phyloP scores from a whole-genome alignment of 37 sponge, comb jelly and placozoan genomes.

The Mnemiopsis leidyi region DNA sequence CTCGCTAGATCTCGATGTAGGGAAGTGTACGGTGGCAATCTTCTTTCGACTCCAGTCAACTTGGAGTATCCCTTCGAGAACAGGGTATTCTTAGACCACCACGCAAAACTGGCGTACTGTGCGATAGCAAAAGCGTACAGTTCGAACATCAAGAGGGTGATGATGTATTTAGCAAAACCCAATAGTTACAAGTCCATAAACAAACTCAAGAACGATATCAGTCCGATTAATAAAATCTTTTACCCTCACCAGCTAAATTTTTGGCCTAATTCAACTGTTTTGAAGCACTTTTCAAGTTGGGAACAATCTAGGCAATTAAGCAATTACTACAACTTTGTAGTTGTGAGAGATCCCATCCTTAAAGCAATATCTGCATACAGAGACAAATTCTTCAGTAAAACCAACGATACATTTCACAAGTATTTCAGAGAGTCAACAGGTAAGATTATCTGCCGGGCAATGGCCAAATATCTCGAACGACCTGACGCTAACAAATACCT shows the following conservation, averaged over 20 bases:
- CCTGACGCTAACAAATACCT: not conserved
- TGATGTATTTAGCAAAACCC: not conserved
- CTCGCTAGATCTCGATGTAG: not conserved
- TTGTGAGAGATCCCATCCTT: not conserved
- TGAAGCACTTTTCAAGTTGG: not conserved
- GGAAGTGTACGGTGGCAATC: not conserved
- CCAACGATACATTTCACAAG: not conserved
- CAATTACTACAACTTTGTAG: not conserved
- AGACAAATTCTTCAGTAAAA: slow-evolving; percentile 4
- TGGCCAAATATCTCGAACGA: not conserved
- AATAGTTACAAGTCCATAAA: not conserved
- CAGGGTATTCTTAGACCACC: not conserved
- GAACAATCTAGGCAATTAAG: not conserved
- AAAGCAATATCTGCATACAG: slow-evolving; percentile 42
- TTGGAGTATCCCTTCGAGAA: not conserved
- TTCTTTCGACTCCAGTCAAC: not conserved
- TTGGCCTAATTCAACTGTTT: not conserved
- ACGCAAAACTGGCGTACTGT: not conserved
- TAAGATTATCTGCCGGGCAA: not conserved
- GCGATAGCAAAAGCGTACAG: slow-evolving; percentile 7
- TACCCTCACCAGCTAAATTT: slow-evolving; percentile 21
- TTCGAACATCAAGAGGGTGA: not conserved
- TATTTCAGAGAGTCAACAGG: not conserved
- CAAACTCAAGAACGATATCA: not conserved
- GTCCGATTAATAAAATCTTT: not conserved